Conservation (phyloP, 1,140 invertebrate genomes). For the Camponotus pennsylvanicus region DNA sequence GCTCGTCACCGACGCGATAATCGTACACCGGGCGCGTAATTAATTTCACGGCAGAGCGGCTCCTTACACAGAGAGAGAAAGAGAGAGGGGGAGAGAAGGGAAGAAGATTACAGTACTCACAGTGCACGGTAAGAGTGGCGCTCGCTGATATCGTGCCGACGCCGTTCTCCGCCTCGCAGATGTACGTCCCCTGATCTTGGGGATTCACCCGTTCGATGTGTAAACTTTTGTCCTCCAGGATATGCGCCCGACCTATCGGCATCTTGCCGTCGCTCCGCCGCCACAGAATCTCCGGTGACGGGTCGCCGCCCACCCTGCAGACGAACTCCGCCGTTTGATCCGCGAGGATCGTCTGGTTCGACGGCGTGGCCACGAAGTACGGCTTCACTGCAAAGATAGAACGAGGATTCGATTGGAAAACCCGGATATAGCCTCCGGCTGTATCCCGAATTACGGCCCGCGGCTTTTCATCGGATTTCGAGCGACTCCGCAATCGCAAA, state of each 20-base stretch:
- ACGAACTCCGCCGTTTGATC: constrained; percentile 94
- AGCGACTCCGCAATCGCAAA: constrained; percentile 15
- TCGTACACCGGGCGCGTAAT: constrained; percentile 55
- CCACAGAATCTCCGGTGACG: constrained; percentile 96
- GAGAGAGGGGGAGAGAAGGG: background rate
- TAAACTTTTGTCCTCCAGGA: constrained; percentile 92
- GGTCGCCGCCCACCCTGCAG: constrained; percentile 96
- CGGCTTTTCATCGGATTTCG: constrained; percentile 47
- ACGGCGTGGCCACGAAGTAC: constrained; percentile 93
- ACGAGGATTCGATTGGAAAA: constrained; percentile 24
- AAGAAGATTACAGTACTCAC: constrained; percentile 86
- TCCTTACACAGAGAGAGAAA: background rate
- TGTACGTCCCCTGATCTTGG: constrained; percentile 93
- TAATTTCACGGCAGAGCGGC: constrained; percentile 57
- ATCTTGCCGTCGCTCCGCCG: constrained; percentile 94
- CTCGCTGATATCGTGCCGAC: constrained; percentile 92
- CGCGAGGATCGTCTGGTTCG: constrained; percentile 93
- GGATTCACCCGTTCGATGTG: constrained; percentile 91
- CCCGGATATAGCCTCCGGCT: background rate
- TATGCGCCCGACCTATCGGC: constrained; percentile 91
- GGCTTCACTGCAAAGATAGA: constrained; percentile 92
- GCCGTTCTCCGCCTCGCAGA: constrained; percentile 93
- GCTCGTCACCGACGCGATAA: constrained; percentile 36
- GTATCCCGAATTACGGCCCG: constrained; percentile 34
- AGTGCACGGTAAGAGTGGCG: constrained; percentile 91